Evolutionary conservation across 1,140 invertebrate genomes (phyloP).

Genomic region (Bombus haemorrhoidalis): DNA sequence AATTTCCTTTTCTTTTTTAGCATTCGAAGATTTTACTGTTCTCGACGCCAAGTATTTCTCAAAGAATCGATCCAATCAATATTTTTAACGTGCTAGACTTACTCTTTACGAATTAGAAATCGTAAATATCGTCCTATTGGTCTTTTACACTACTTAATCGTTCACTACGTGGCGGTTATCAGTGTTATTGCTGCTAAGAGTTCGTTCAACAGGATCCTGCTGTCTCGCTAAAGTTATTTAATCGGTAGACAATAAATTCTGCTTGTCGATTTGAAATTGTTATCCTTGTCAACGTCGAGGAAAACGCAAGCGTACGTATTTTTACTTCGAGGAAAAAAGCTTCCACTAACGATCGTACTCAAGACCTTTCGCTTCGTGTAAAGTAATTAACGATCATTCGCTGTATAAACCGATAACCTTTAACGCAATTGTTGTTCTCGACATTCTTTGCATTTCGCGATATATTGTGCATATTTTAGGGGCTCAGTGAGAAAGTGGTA

Average conservation of each 20-base stretch:
- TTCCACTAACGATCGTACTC: constrained; percentile 40
- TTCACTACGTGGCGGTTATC: constrained; percentile 63
- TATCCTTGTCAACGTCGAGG: constrained; percentile 16
- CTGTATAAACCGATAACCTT: too few species aligned
- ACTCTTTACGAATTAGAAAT: constrained; percentile 66
- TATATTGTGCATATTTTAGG: too few species aligned
- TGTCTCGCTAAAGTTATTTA: constrained; percentile 31
- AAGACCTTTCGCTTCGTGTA: constrained; percentile 18
- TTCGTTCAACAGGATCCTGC: constrained; percentile 57
- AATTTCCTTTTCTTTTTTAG: too few species aligned
- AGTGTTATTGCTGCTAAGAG: constrained; percentile 67
- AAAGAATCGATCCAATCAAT: constrained; percentile 28
- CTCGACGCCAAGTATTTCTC: neutral
- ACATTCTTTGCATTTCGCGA: too few species aligned
- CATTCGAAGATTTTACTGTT: too few species aligned
- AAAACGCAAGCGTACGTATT: constrained; percentile 41
- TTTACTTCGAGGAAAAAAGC: constrained; percentile 49
- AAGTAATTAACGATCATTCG: neutral
- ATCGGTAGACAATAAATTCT: constrained; percentile 35
- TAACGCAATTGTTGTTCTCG: too few species aligned
- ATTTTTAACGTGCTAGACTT: constrained; percentile 60
- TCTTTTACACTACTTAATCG: constrained; percentile 65
- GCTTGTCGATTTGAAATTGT: constrained; percentile 21
- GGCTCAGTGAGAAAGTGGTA: too few species aligned
- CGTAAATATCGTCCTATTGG: constrained; percentile 64